These are phyloP conservation scores for Pholis gunnellus DNA, from an alignment of 2,113 vertebrate genomes.

Conservation along the genomic window DNA sequence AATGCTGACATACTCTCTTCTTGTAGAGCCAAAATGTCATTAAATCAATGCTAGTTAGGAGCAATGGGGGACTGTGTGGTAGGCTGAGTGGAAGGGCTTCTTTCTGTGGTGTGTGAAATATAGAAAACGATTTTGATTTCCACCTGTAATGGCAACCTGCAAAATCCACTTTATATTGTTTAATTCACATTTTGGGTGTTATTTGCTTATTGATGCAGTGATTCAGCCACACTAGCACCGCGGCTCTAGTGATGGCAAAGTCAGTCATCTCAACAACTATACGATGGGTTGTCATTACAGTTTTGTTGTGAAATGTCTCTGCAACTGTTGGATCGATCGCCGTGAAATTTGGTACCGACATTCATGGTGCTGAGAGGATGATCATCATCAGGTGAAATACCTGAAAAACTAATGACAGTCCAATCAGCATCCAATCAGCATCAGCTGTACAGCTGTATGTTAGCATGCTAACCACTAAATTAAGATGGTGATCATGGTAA, in stretches of 20 bases:
- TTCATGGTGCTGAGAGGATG: neutral
- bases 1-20: constrained; percentile 62
- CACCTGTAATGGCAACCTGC: neutral
- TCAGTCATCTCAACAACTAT: neutral
- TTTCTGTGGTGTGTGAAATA: constrained; percentile 4
- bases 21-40: constrained; percentile 39
- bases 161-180: neutral
- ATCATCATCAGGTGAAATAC: neutral
- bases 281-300: neutral
- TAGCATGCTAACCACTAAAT: neutral
- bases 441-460: neutral
- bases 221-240: neutral
- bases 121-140: neutral
- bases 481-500: neutral
- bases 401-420: neutral
- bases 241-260: neutral
- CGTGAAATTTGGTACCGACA: neutral
- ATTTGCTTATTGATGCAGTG: neutral
- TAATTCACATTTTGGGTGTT: neutral
- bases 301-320: neutral
- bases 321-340: neutral
- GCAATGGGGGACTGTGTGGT: constrained; percentile 14
- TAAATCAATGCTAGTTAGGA: constrained; percentile 68
- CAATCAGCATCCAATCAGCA: neutral
- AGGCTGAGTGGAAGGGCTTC: neutral